These are phyloP conservation scores for Willisornis vidua DNA, from an alignment of 2,113 vertebrate species.

Conservation along the genomic window DNA sequence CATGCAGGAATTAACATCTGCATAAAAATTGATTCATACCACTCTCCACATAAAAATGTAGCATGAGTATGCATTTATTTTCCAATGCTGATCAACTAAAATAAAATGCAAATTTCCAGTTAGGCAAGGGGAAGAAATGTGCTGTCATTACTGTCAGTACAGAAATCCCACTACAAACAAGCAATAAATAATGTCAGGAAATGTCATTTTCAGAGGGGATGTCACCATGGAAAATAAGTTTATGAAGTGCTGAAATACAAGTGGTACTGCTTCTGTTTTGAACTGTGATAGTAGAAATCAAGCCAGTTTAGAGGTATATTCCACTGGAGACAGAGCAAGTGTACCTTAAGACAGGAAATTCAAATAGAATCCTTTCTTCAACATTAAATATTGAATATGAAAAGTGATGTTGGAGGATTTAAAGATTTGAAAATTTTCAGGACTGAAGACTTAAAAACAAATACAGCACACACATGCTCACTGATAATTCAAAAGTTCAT, in stretches of 20 bases:
- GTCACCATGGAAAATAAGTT: conserved; percentile 33
- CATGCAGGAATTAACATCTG: conserved; percentile 30
- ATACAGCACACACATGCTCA: neutral
- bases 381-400: neutral
- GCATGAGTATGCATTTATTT: conserved; percentile 10
- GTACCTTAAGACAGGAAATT: neutral
- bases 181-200: conserved; percentile 27
- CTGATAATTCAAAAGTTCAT: neutral
- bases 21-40: conserved; percentile 41
- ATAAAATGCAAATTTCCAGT: neutral
- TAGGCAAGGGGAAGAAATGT: conserved; percentile 11
- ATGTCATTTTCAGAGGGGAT: conserved; percentile 8
- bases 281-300: neutral
- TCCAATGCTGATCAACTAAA: conserved; percentile 19
- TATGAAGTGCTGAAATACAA: conserved; percentile 9
- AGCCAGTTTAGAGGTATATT: neutral
- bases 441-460: neutral
- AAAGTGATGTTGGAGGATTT: neutral
- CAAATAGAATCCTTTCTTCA: neutral
- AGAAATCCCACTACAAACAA: conserved; percentile 33
- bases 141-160: neutral
- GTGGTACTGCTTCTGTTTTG: neutral
- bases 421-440: neutral
- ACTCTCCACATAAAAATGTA: neutral
- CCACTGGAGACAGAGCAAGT: neutral